A percentile compares a stretch with the other conserved stretches of the same genome.
These are phyloP conservation scores for Urocolius indicus DNA, from an alignment of 2,113 vertebrate genomes.

Conservation along the genomic window DNA sequence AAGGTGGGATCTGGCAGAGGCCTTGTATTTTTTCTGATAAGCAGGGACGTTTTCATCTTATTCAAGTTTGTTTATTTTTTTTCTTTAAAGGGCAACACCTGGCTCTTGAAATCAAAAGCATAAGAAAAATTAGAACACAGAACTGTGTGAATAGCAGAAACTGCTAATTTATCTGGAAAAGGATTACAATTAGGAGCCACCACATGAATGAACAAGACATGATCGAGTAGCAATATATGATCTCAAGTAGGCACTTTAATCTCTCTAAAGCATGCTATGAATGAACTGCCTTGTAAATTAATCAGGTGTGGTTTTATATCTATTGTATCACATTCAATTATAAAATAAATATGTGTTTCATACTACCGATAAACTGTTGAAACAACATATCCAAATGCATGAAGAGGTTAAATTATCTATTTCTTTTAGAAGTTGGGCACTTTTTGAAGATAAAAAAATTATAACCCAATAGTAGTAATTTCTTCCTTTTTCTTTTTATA, in stretches of 20 bases:
- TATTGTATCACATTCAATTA: not conserved
- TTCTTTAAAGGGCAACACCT: not conserved
- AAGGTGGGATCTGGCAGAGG: not conserved
- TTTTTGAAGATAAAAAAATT: not conserved
- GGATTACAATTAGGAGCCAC: not conserved
- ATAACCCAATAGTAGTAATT: not conserved
- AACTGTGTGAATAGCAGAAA: not conserved
- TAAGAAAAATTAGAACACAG: not conserved
- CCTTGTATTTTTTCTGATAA: not conserved
- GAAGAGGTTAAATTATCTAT: not conserved
- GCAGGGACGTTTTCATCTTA: not conserved
- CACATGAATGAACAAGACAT: not conserved
- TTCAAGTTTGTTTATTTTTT: not conserved
- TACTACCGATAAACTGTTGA: not conserved
- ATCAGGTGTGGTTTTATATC: not conserved
- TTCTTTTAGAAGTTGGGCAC: not conserved
- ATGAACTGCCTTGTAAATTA: not conserved
- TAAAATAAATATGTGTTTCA: slow-evolving; percentile 11
- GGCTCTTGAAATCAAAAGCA: not conserved
- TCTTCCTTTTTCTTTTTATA: not conserved
- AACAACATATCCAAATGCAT: not conserved
- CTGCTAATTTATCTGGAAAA: not conserved
- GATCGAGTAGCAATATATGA: not conserved
- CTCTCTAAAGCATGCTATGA: not conserved
- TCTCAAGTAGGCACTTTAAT: not conserved